Conservation (phyloP, 2,113 vertebrate genomes). For the Phrynocephalus versicolor region DNA sequence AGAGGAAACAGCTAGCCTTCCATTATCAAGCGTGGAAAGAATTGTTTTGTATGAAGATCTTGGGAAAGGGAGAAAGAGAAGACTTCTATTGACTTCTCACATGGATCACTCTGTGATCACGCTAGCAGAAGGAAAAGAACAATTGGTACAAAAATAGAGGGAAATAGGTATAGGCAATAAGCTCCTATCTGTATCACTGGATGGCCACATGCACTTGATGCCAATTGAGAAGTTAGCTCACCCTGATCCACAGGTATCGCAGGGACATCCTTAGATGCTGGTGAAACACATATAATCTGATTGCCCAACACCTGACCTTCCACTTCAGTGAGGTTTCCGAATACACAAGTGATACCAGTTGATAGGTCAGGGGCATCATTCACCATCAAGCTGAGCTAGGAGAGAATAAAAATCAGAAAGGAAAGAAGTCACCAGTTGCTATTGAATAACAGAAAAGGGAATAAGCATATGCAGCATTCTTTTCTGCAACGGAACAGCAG, state of each 20-base stretch:
- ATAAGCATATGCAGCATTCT: not conserved
- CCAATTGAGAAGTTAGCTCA: constrained; percentile 52
- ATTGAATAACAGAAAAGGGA: fast-evolving
- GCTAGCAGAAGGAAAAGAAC: not conserved
- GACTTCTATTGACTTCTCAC: not conserved
- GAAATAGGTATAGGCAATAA: not conserved
- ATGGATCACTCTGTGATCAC: not conserved
- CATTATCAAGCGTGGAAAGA: not conserved
- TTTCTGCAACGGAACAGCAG: not conserved
- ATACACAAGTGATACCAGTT: constrained; percentile 88
- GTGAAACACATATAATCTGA: constrained; percentile 89
- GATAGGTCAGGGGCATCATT: constrained; percentile 92
- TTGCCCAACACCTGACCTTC: constrained; percentile 90
- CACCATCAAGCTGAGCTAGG: constrained; percentile 90
- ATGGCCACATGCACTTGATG: fast-evolving
- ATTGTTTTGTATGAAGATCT: not conserved
- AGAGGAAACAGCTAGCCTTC: not conserved
- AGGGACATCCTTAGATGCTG: constrained; percentile 90
- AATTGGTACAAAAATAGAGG: not conserved
- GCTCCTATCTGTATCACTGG: not conserved
- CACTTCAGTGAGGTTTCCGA: constrained; percentile 94
- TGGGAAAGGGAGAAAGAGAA: not conserved
- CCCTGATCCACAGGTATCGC: constrained; percentile 92
- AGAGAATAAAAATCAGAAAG: not conserved
- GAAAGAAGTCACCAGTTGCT: not conserved